Evolutionary conservation across 1,140 invertebrate genomes (phyloP), one percentile per base, ranked within the genome.

Genomic region (Drosophila biarmipes): DNA sequence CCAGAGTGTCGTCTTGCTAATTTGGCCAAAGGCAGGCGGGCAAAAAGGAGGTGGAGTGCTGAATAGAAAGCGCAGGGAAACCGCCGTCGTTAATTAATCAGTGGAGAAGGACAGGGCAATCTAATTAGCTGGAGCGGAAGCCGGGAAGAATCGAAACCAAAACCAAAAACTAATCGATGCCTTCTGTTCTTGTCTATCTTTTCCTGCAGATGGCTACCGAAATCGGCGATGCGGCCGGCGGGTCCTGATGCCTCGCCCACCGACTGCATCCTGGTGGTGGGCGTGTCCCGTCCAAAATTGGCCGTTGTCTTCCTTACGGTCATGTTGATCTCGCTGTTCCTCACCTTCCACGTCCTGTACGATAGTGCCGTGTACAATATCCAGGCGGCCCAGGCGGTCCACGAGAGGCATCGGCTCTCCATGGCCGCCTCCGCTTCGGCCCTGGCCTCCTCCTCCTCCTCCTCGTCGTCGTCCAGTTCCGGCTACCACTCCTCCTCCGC

Each of bases 351-450:
- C 91, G 94, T 96, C 57, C 94, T 96, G 40, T 96, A 96, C 93
- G 96, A 96, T 92, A 96, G 95, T 90, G 96, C 96, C n/a, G 93
- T 96, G 12, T 96, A 96, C 91, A 96, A 95, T 85, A 93, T 96
- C 58, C 95, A 96, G 19, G 91, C 91, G 0, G 91, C 90, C 0
- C 91, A 92, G 52, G 90, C 90, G 0, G 87, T 90, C 6, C 82
- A 90, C 40, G 91, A 92, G 49, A 54, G 77, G 14, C 90, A 91
- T 78, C 90, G 82, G 6, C 81, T 90, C 31, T 79, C 79, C 4
- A 31, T 91, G 57, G 79, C 75, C 14, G 78, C 80, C n/a, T 79
- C 73, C 11, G 67, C 78, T 0, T 73, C 73, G 4, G 66, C 76
- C 4, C 21, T 43, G 38, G 62, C 68, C 6, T 48, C 71, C 37